Conservation (phyloP, 2,797 vertebrate species). For the Tiaroga cobitis region DNA sequence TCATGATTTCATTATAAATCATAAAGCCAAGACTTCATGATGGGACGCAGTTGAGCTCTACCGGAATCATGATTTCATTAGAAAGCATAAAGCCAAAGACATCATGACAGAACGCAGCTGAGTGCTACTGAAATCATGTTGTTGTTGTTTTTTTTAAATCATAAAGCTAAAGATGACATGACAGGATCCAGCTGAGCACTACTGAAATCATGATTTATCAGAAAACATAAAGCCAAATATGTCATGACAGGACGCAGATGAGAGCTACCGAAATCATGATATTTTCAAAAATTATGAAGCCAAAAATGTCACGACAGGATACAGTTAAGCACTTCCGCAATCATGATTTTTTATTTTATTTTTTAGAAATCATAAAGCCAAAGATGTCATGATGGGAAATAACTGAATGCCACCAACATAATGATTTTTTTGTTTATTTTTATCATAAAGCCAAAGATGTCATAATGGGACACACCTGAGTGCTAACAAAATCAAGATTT, state of each 20-base stretch:
- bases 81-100: background rate
- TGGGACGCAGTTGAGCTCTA: no score
- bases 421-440: no score
- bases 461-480: background rate
- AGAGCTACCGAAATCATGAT: background rate
- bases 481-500: background rate
- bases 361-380: background rate
- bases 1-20: no score
- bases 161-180: no score
- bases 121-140: background rate
- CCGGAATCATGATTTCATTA: background rate
- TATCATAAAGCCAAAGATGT: background rate
- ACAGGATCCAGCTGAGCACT: background rate
- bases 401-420: background rate
- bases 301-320: no score
- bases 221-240: no score
- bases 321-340: background rate
- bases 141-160: background rate
- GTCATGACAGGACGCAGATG: background rate
- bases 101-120: background rate
- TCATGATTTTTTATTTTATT: background rate
- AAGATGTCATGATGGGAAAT: background rate
- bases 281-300: no score
- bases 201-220: background rate
- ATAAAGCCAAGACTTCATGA: no score